These are phyloP conservation scores for Harpagifer antarcticus DNA, from an alignment of 2,797 vertebrate species.

Conservation along the genomic window DNA sequence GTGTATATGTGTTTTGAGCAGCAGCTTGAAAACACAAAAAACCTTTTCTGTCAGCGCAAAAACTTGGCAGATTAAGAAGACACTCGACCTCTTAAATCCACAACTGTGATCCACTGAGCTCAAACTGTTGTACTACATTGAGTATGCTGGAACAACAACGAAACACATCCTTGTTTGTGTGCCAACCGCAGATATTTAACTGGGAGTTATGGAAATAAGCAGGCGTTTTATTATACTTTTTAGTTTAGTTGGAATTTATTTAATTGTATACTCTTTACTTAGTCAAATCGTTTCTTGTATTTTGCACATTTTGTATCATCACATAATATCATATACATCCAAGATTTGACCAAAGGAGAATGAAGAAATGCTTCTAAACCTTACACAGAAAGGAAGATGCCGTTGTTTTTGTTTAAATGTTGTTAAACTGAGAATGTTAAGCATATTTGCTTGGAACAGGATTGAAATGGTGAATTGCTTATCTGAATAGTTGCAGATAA, in stretches of 20 bases:
- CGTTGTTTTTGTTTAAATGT: background rate
- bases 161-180: conserved; percentile 22
- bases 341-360: background rate
- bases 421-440: background rate
- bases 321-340: background rate
- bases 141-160: conserved; percentile 1
- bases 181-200: background rate
- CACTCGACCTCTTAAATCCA: conserved; percentile 47
- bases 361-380: background rate
- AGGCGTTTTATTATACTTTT: too few species aligned
- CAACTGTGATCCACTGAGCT: conserved; percentile 46
- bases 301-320: too few species aligned
- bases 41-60: conserved; percentile 21
- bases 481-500: background rate
- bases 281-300: background rate
- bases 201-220: background rate
- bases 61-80: conserved; percentile 42
- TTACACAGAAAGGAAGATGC: background rate
- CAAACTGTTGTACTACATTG: background rate
- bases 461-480: background rate
- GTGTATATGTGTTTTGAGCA: conserved; percentile 7
- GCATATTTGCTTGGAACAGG: background rate
- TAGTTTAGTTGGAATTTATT: background rate
- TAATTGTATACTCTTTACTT: background rate
- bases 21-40: conserved; percentile 33